Base-by-base conservation (phyloP, 2,113 vertebrate genomes). In the Plecotus auritus region DNA sequence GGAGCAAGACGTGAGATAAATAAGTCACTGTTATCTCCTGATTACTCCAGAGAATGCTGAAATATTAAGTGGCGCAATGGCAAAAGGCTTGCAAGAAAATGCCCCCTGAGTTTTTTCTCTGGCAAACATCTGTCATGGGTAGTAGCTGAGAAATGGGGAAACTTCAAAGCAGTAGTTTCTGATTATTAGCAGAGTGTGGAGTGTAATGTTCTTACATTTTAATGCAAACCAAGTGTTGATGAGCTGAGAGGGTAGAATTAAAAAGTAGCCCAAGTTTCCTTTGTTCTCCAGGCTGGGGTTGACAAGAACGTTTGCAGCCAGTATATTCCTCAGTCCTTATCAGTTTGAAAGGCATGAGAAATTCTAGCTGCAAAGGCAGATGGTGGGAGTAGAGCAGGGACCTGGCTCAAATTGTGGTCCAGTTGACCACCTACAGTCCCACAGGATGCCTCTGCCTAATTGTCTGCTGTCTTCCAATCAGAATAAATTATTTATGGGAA, bases 71-170 rank as follows among this genome's bases (percentile, higher is more conserved):
- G 96, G 97, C 87, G 97, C 97, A 92, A 97, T 98, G 96, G 98
- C 97, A 97, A 98, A 97, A 97, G 94, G 96, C 96, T 98, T 97
- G 96, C 97, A 97, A 97, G 96, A 96, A 97, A 98, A 98, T 96
- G 97, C 97, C 96, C 98, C 97, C 95, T 95, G 97, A 98, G 98
- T 98, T 98, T 98, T 98, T 98, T 98, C 97, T 97, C 97, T 98
- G 97, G 97, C 96, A 98, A 98, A 98, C 98, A 99, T 99, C 99
- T 99, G 98, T 98, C 98, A 98, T 98, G 97, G 88, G 90, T 97
- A 97, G 98, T 96, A 98, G 97, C 97, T 98, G 97, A 93, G 97
- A 98, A 99, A 98, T n/a, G 96, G 90, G 96, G 89, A 97, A 98
- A 98, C 98, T 98, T 98, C 98, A 98, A 98, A 98, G 98, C 97